Conservation (phyloP, 2,888 invertebrate species). For the Synergus japonicus region DNA sequence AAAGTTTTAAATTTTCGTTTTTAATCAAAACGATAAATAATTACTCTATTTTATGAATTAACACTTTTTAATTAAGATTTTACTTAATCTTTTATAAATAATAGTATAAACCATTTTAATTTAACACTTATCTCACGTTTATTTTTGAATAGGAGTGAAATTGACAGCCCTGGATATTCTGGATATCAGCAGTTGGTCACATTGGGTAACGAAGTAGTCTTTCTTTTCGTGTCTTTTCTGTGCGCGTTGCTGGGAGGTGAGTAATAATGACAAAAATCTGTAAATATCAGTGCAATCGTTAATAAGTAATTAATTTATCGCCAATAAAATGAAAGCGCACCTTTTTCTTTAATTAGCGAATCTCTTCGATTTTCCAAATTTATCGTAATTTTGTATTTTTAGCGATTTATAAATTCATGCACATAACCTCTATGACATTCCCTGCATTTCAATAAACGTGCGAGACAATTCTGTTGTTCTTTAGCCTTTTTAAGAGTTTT, state of each 20-base stretch:
- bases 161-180: neutral
- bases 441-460: neutral
- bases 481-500: neutral
- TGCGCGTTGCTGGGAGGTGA: slow-evolving; percentile 6
- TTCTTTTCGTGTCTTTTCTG: slow-evolving; percentile 17
- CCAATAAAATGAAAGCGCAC: neutral
- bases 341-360: neutral
- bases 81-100: neutral
- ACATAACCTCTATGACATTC: slow-evolving; percentile 7
- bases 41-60: neutral
- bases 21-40: neutral
- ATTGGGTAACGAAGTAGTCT: slow-evolving; percentile 14
- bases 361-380: neutral
- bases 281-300: slow-evolving; percentile 27
- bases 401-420: neutral
- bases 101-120: neutral
- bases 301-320: neutral
- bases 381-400: neutral
- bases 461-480: neutral
- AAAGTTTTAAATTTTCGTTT: neutral
- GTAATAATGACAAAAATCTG: slow-evolving; percentile 16
- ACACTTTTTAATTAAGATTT: neutral
- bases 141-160: neutral
- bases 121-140: neutral
- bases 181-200: neutral